Evolutionary conservation across 1,140 invertebrate species (phyloP), one percentile per base, ranked within the genome.

Genomic region (Grapholita molesta): DNA sequence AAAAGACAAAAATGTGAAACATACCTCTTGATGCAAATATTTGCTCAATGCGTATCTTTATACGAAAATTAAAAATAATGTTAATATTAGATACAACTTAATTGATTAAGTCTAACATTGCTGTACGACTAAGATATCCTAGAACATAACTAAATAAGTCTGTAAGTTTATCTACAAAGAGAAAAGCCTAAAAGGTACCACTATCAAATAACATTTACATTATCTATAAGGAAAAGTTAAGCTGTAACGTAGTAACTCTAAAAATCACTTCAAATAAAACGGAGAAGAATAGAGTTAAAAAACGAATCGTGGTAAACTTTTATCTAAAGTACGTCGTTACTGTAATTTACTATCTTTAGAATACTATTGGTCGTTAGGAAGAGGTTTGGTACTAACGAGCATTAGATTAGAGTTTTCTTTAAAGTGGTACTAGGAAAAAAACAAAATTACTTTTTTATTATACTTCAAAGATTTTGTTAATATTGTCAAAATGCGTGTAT

Each of bases 281-380:
- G 24, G 12, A 11, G 25, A 28, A 55, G 21, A 15, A 48, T 48
- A 48, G 25, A 61, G 55, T 61, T 28, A 25, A 61, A 61, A 61
- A 61, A 28, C 25, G 55, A n/a, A 61, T 28, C n/a, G 55, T n/a
- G 24, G 55, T 61, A 3, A 30, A 61, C 55, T 61, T 30, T 61
- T 61, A 61, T 61, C 55, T 61, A 28, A 61, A 61, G 55, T 28
- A 61, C 55, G 55, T 61, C 55, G 55, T 61, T 61, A 61, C 11
- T 30, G 55, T 61, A 61, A 61, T 61, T 61, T 61, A 61, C 24
- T 28, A 61, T 61, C 24, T 61, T 61, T 32, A 61, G 25, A 61
- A 28, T 61, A 61, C 55, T 61, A 32, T 61, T 61, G 55, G 55
- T 5, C 25, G 25, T 61, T 25, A 24, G 25, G 55, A 18, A 61